These are phyloP conservation scores for Cavia aperea DNA, from an alignment of 2,113 vertebrate species.

Conservation along the genomic window DNA sequence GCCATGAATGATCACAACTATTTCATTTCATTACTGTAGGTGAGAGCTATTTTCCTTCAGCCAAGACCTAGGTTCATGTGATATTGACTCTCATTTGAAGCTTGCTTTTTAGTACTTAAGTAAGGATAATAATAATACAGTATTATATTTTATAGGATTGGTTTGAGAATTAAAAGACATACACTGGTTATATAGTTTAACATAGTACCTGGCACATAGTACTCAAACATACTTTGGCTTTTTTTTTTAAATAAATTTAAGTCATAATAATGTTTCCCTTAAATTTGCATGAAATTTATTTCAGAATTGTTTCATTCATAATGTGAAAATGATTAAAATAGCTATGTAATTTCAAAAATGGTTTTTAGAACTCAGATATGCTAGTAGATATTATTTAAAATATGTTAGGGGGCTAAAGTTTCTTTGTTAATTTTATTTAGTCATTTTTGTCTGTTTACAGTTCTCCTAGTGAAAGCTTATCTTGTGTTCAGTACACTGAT, in stretches of 20 bases:
- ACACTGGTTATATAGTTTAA: background rate
- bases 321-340: slow-evolving; percentile 10
- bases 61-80: background rate
- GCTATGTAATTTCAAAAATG: slow-evolving; percentile 27
- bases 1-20: slow-evolving; percentile 18
- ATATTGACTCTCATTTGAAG: background rate
- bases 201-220: background rate
- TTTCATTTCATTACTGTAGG: background rate
- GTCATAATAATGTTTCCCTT: background rate
- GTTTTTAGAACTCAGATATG: slow-evolving; percentile 14
- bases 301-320: slow-evolving; percentile 5
- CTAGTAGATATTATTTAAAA: slow-evolving; percentile 3
- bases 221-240: background rate
- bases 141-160: background rate
- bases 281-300: background rate
- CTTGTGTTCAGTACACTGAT: slow-evolving; percentile 30
- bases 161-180: slow-evolving; percentile 8
- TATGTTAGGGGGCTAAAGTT: background rate
- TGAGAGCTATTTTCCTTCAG: background rate
- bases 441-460: slow-evolving; percentile 39
- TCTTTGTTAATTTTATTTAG: slow-evolving; percentile 23
- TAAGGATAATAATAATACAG: background rate
- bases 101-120: background rate
- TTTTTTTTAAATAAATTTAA: background rate
- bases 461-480: slow-evolving; percentile 28